Base-by-base conservation (phyloP, 2,113 vertebrate genomes). In the Murina feae region DNA sequence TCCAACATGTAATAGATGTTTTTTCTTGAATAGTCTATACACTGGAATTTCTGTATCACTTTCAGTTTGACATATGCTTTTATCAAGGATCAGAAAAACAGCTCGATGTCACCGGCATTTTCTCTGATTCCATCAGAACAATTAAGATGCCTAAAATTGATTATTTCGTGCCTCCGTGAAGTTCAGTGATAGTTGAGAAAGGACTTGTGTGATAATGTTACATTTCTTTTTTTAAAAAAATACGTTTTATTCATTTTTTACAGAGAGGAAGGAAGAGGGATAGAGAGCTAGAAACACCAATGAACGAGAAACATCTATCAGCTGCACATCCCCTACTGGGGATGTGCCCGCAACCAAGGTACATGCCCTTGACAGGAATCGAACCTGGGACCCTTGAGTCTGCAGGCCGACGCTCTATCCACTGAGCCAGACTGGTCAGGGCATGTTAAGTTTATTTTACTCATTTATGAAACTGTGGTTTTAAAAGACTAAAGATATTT, bases 41-140 rank as follows among this genome's bases (percentile, higher is more conserved):
- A 49, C 49, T 83, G n/a, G 89, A 82, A 37, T 89, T 55, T 76
- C 30, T 81, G 0, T 84, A 14, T 94, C 9, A n/a, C 49, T 95
- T 82, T 58, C 21, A 63, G 30, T 32, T 47, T 75, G 75, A 28
- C 16, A 30, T 55, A 80, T 21, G 16, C 75, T 68, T 95, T 88
- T 87, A 25, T 92, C 74, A 93, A 75, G 53, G 79, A 96, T 96
- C 90, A 93, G 71, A 95, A 86, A 21, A 82, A 47, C 53, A 72
- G 12, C 53, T 88, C 58, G 32, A 79, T 53, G 1, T 86, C 66
- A 44, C 35, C 10, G 42, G 32, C 32, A 39, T 78, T 93, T 18
- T 84, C 82, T 89, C 75, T 51, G 42, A 37, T 30, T 72, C 39
- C 35, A 13, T 25, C 25, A 91, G 83, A 91, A 83, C 4, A 69